Evolutionary conservation across 1,140 invertebrate species (phyloP).

Genomic region (Papilio aristodemus): DNA sequence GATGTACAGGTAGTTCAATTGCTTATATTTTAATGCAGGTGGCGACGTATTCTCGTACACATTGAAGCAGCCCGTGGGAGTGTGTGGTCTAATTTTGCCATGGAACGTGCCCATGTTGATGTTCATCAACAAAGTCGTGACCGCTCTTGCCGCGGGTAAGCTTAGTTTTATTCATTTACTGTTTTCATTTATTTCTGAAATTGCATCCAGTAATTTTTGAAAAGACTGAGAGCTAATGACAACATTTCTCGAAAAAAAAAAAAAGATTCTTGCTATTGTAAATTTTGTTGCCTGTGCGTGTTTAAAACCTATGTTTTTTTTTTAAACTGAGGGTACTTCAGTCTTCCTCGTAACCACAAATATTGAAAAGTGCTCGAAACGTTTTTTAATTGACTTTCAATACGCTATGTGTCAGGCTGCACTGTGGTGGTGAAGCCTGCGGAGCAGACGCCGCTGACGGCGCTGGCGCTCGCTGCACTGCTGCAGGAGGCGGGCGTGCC

Average conservation of each 20-base stretch:
- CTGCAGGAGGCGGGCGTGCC: constrained; percentile 91
- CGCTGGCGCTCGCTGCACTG: constrained; percentile 92
- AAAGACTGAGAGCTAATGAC: too few species aligned
- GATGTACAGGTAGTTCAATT: background rate
- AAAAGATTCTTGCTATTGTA: too few species aligned
- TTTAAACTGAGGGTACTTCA: too few species aligned
- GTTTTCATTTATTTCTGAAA: too few species aligned
- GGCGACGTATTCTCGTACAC: constrained; percentile 53
- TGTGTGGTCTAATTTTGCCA: constrained; percentile 63
- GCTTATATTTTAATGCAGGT: constrained; percentile 17
- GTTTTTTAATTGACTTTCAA: background rate
- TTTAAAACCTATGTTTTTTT: too few species aligned
- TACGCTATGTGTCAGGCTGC: background rate
- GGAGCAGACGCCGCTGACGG: constrained; percentile 98
- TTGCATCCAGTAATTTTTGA: too few species aligned
- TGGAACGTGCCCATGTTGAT: constrained; percentile 88
- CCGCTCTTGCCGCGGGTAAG: constrained; percentile 83
- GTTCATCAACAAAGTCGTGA: constrained; percentile 84
- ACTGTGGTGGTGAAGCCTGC: constrained; percentile 74
- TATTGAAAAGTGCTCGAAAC: too few species aligned
- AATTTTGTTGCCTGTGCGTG: too few species aligned
- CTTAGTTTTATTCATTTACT: background rate
- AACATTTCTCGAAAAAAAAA: too few species aligned
- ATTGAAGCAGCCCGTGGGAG: constrained; percentile 71
- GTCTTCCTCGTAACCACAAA: too few species aligned